Evolutionary conservation across 2,797 vertebrate genomes (phyloP).

Genomic region (Squalus acanthias): DNA sequence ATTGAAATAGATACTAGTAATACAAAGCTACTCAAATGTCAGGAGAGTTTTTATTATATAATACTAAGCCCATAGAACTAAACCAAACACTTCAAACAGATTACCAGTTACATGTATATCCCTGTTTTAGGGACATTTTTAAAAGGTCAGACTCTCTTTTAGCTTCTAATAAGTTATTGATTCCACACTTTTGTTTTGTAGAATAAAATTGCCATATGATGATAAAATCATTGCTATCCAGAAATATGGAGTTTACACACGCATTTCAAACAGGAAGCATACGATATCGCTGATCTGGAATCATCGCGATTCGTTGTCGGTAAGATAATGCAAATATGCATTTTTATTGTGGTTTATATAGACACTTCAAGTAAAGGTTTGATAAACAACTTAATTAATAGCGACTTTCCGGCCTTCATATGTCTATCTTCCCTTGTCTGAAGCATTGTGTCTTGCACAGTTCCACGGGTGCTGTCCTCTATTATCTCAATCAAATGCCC

Average conservation of each 20-base stretch:
- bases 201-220: slow-evolving; percentile 13
- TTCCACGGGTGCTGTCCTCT: not conserved
- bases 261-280: slow-evolving; percentile 21
- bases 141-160: not conserved
- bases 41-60: not conserved
- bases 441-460: not conserved
- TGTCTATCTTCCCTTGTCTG: not conserved
- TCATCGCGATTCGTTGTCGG: not conserved
- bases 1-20: not conserved
- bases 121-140: not conserved
- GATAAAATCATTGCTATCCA: not conserved
- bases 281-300: slow-evolving; percentile 28
- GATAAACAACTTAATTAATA: too few relatives aligned
- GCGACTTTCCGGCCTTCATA: not conserved
- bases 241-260: slow-evolving; percentile 17
- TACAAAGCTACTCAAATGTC: not conserved
- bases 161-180: not conserved
- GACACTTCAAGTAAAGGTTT: not conserved
- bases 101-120: not conserved
- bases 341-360: not conserved
- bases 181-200: not conserved
- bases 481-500: not conserved
- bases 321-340: not conserved
- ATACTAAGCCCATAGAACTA: not conserved
- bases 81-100: not conserved